phyloP scores from a whole-genome alignment of 2,888 invertebrate genomes.

The Molorchus minor region DNA sequence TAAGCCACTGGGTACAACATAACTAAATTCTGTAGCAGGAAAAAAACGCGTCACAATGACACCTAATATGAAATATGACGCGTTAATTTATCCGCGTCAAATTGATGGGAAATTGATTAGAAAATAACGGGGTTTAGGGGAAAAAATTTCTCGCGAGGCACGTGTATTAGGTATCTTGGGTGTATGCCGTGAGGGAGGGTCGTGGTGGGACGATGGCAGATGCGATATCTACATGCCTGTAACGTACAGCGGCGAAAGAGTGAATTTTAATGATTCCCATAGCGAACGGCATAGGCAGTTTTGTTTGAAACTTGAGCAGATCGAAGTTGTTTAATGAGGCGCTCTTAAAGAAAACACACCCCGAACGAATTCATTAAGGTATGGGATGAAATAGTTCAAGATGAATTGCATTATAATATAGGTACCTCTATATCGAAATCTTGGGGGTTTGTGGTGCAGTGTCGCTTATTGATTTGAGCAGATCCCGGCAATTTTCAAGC shows the following conservation, averaged over 20 bases:
- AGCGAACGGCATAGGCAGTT: no score
- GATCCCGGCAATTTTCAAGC: conserved; percentile 2
- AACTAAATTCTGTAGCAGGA: no score
- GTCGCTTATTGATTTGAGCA: no score
- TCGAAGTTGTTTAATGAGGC: no score
- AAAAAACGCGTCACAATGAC: background rate
- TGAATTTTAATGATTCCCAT: conserved; percentile 6
- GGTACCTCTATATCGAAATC: no score
- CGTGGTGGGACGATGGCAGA: background rate
- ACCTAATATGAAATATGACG: conserved; percentile 13
- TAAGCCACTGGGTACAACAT: no score
- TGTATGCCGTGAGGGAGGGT: background rate
- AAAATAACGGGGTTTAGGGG: conserved; percentile 9
- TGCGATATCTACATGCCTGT: conserved; percentile 2
- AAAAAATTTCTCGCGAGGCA: conserved; percentile 11
- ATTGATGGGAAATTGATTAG: conserved; percentile 17
- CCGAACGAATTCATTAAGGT: no score
- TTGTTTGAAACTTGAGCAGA: no score
- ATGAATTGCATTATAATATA: no score
- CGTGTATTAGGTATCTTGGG: background rate
- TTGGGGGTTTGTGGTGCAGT: no score
- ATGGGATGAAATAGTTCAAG: no score
- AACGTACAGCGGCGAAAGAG: background rate
- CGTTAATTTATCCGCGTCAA: conserved; percentile 17
- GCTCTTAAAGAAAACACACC: no score